Evolutionary conservation across 2,888 invertebrate genomes (phyloP), one percentile per base, ranked within the genome.

Genomic region (Archips crataeganus): DNA sequence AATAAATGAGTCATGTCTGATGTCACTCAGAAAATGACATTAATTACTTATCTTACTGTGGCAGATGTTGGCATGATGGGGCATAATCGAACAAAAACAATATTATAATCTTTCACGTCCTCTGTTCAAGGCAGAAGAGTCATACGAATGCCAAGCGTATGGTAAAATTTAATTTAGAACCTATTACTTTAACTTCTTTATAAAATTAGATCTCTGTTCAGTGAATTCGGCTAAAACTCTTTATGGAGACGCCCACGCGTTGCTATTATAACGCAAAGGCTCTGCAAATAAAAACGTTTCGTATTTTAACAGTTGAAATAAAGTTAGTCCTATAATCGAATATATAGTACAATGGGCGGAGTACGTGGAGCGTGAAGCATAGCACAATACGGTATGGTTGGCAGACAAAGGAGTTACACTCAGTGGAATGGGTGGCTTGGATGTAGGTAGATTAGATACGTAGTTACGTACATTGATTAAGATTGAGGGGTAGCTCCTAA

Each of bases 281-380:
- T 39, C 23, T 34, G 3, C 13, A 8, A 47, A 68, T 36, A 36
- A 69, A 39, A 49, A 11, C n/a, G 57, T 59, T 68, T 47, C 42
- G 23, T 47, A n/a, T 39, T 60, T 63, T 39, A 62, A 59, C 10
- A 64, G 23, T 65, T 59, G 34, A 59, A 59, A 71, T 65, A 65
- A 59, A 59, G 57, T 57, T 32, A 57, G 6, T 60, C 36, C 60
- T 39, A 60, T 60, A 60, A 60, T 47, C 32, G 11, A 49, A 63
- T 15, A 71, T 42, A 72, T 47, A 68, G 15, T 62, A 68, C 67
- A 67, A 72, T 72, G n/a, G 62, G 36, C 9, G 51, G 15, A 45
- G 47, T 47, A 62, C 63, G 49, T 32, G 39, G 42, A 73, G 68
- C 75, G 68, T 71, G 49, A 73, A 73, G 71, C 65, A 75, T 39